Conservation (phyloP, 2,888 invertebrate species). For the Vandiemenella viatica region DNA sequence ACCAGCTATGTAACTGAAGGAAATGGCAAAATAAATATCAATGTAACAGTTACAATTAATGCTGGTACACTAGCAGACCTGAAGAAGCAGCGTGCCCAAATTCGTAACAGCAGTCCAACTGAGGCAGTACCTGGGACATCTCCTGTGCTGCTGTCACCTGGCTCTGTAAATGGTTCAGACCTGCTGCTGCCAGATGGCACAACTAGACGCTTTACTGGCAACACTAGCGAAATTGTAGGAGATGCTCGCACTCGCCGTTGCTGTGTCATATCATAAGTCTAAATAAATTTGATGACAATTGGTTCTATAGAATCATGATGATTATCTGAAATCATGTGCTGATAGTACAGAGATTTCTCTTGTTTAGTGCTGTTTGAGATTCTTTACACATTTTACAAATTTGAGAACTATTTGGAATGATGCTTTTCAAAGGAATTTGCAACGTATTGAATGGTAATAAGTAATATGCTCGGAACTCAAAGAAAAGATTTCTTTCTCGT, state of each 20-base stretch:
- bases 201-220: constrained; percentile 50
- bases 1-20: constrained; percentile 31
- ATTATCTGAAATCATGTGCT: too few species aligned
- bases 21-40: constrained; percentile 79
- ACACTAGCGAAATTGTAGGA: constrained; percentile 63
- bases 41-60: constrained; percentile 67
- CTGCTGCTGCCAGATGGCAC: constrained; percentile 6
- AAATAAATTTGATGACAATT: neutral
- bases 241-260: constrained; percentile 54
- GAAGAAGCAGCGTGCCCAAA: constrained; percentile 81
- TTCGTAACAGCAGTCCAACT: constrained; percentile 44
- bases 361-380: too few species aligned
- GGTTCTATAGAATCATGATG: too few species aligned
- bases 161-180: too few species aligned
- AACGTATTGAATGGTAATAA: too few species aligned
- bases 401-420: too few species aligned
- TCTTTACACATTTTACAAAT: too few species aligned
- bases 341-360: too few species aligned
- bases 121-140: constrained; percentile 4
- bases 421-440: too few species aligned
- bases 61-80: constrained; percentile 77
- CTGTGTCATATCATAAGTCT: constrained; percentile 37
- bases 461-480: too few species aligned
- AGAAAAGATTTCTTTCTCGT: too few species aligned
- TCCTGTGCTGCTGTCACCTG: neutral